Evolutionary conservation across 2,797 vertebrate species (phyloP).

Genomic region (Knipowitschia caucasica): DNA sequence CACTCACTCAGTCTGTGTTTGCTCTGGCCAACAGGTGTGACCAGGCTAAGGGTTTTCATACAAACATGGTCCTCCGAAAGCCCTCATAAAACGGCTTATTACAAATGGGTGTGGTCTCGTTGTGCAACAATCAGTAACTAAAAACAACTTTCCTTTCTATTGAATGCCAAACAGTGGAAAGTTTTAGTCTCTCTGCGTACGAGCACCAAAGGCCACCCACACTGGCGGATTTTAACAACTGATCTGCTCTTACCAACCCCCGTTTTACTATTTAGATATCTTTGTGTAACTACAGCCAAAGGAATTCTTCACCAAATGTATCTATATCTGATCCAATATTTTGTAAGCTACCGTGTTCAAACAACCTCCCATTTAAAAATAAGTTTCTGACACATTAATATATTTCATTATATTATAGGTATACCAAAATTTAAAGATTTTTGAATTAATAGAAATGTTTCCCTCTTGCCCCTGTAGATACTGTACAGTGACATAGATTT

Average conservation of each 20-base stretch:
- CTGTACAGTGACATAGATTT: too few relatives aligned
- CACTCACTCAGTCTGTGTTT: slow-evolving; percentile 31
- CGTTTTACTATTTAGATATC: slow-evolving; percentile 20
- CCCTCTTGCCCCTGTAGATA: too few relatives aligned
- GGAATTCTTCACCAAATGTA: too few relatives aligned
- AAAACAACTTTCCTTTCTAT: slow-evolving; percentile 13
- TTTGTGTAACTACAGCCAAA: slow-evolving; percentile 10
- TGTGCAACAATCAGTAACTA: slow-evolving; percentile 31
- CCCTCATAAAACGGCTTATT: slow-evolving; percentile 3
- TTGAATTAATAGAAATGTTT: too few relatives aligned
- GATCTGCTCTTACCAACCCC: slow-evolving; percentile 17
- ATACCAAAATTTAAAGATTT: too few relatives aligned
- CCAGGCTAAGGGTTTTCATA: slow-evolving; percentile 24
- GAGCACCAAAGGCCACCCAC: slow-evolving; percentile 63
- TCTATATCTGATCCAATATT: too few relatives aligned
- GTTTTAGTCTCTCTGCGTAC: slow-evolving; percentile 27
- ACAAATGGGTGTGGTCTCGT: slow-evolving; percentile 8
- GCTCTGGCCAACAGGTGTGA: slow-evolving; percentile 37
- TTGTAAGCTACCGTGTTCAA: too few relatives aligned
- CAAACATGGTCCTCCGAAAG: slow-evolving; percentile 22
- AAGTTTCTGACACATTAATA: too few relatives aligned
- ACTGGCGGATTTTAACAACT: slow-evolving; percentile 18
- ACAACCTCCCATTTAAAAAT: too few relatives aligned
- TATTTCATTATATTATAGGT: too few relatives aligned
- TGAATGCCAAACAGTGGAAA: slow-evolving; percentile 28